These are phyloP conservation scores for Lepidochitona cinerea DNA, from an alignment of 2,888 invertebrate genomes.

Conservation along the genomic window DNA sequence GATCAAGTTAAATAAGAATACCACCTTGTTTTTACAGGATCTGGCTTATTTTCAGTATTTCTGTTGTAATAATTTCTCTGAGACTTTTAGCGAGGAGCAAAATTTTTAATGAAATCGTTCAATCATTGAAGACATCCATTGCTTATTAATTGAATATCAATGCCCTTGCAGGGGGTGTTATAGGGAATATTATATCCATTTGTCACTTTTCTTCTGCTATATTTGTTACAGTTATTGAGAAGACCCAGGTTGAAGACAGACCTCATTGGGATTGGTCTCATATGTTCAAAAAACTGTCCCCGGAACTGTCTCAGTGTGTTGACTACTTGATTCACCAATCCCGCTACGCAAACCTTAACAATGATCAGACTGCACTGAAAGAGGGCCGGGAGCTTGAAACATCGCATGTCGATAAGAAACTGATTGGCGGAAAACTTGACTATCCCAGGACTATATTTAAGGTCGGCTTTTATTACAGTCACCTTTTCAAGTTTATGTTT, in stretches of 20 bases:
- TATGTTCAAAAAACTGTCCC: conserved; percentile 58
- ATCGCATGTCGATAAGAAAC: conserved; percentile 33
- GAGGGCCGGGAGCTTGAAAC: conserved; percentile 38
- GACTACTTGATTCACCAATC: conserved; percentile 47
- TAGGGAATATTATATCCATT: too few relatives aligned
- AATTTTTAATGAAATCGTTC: too few relatives aligned
- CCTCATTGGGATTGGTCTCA: conserved; percentile 63
- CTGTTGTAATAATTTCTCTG: too few relatives aligned
- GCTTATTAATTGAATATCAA: too few relatives aligned
- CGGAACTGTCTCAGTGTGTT: conserved; percentile 54
- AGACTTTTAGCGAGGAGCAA: too few relatives aligned
- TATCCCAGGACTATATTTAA: conserved; percentile 57
- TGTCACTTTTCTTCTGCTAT: too few relatives aligned
- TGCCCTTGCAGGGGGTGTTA: too few relatives aligned
- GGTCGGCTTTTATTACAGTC: conserved; percentile 33
- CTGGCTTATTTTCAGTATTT: too few relatives aligned
- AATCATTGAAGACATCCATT: too few relatives aligned
- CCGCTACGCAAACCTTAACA: conserved; percentile 37
- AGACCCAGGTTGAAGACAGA: conserved; percentile 54
- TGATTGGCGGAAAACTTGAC: conserved; percentile 58
- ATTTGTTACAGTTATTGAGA: conserved; percentile 60
- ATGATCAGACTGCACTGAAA: conserved; percentile 45
- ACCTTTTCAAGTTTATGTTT: neutral
- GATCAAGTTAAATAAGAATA: too few relatives aligned
- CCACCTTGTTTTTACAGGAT: too few relatives aligned